Evolutionary conservation across 2,888 invertebrate genomes (phyloP), one percentile per base, ranked within the genome.

Genomic region (Agriotes lineatus): DNA sequence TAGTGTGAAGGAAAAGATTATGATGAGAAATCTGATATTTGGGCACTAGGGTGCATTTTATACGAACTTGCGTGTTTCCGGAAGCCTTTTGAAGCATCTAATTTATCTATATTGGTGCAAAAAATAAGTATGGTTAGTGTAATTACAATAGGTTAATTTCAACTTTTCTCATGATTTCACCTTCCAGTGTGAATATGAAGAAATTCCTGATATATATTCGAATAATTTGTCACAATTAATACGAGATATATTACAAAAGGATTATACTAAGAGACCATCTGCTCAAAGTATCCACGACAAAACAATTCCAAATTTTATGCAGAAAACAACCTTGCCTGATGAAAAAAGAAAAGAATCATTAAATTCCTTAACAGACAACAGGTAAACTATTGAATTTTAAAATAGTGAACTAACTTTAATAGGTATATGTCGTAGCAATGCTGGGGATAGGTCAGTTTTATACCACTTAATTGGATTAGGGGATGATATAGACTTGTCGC

Each of bases 1-100:
- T 78, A 91, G 91, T 93, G 92, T 80, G 91, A 92, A 82, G 92
- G 92, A 2, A 90, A 90, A 77, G 87, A 90, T 50, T 93, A 93
- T 79, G 90, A 92, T 80, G 89, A 91, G 77, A 93, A 93, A 81
- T 91, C 91, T 33, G 93, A 93, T 79, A 90, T 93, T 72, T 93
- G 93, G 93, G 91, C 93, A 0, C 81, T 93, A 63, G 92, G 92
- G 10, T 93, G 93, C 80, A 90, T 93, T 75, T 83, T 93, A 42
- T 92, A 93, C 77, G 93, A 93, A 82, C 89, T 93, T 87, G 89
- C 90, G 18, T 90, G 90, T 76, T 83, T 92, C 18, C 89, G 89
- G 77, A 91, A 90, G 81, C 90, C 92, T 0, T 93, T 93, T 82
- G 91, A 92, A 71, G 92, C 91, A 0, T 87, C 90, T 33, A 93